Base-by-base conservation (phyloP, 2,113 vertebrate species). In the Pseudorasbora parva region DNA sequence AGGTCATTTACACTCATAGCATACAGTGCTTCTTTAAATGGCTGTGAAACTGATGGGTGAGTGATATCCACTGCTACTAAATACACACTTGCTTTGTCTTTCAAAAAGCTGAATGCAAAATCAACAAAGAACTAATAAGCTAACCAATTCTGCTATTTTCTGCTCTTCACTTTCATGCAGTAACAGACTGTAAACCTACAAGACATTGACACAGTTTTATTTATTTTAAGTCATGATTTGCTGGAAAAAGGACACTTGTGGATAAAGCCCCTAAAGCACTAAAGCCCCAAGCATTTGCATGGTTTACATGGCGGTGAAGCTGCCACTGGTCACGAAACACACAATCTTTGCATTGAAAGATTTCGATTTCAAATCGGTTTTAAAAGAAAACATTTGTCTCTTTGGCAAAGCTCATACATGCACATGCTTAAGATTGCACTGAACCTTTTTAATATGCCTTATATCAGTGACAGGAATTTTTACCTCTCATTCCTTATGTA, bases 21-120 rank as follows among this genome's bases (percentile, higher is more conserved):
- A 66, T 66, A 66, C 62, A 33, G 64, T 47, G 68, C 68, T 72
- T 15, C 11, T 69, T 69, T 72, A 45, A 72, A 72, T 72, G 68
- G 68, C 68, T 47, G 68, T 72, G 68, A 21, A 25, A 25, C 41
- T 72, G 68, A 23, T 72, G 41, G 1, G 0, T 8, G 68, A 45
- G 68, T 72, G 41, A 47, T 25, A 45, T 72, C 68, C 68, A 72
- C 6, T 6, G 41, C 68, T 72, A n/a, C 68, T 72, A 72, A 72
- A 72, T 47, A 21, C 68, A 45, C 11, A 45, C 37, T 72, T 23
- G 68, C 68, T 45, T 72, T 47, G n/a, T 71, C 68, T 45, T 71
- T 45, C n/a, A 23, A 71, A 69, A 71, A 45, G 9, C 37, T 71
- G 19, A 45, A 23, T 45, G 14, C n/a, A 45, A 71, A 45, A 45